Percentiles rank a stretch among this genome's conserved stretches.
Conservation (phyloP, 92 coral and sea anemone genomes). For the Epizoanthus ramosus region DNA sequence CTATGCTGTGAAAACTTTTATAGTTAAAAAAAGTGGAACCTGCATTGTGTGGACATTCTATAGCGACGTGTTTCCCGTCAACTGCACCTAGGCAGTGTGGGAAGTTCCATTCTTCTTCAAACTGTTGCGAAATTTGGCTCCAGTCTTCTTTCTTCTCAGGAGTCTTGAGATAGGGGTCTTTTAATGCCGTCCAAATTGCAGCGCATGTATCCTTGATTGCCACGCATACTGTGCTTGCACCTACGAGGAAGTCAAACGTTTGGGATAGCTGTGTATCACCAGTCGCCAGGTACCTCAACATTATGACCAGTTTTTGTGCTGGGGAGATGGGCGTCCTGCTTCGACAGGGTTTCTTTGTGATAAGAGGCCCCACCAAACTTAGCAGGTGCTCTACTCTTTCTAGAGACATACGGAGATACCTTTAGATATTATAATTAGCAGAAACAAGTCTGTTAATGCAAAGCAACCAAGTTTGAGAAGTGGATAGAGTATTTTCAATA, state of each 20-base stretch:
- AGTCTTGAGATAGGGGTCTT: constrained; percentile 15
- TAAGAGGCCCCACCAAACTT: constrained; percentile 30
- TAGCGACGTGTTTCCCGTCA: constrained; percentile 22
- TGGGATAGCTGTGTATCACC: constrained; percentile 12
- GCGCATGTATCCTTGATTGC: constrained; percentile 14
- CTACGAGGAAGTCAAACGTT: constrained; percentile 23
- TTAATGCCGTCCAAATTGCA: constrained; percentile 20
- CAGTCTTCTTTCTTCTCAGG: constrained; percentile 30
- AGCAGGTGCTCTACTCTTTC: constrained; percentile 40
- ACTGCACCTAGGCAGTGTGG: constrained; percentile 25
- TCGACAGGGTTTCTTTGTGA: constrained; percentile 12
- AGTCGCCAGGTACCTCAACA: constrained; percentile 11
- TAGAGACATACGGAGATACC: neutral
- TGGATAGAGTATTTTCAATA: neutral
- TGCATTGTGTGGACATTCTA: constrained; percentile 3
- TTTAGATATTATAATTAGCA: neutral
- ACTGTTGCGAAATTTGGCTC: constrained; percentile 14
- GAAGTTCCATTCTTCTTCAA: constrained; percentile 26
- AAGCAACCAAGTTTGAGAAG: neutral
- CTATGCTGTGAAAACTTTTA: constrained; percentile 13
- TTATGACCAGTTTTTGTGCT: neutral
- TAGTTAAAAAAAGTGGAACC: constrained; percentile 15
- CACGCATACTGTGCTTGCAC: constrained; percentile 24
- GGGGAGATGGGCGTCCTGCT: neutral
- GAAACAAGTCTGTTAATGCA: neutral